Evolutionary conservation across 2,113 vertebrate species (phyloP).

Genomic region (Atherinomorus stipes): DNA sequence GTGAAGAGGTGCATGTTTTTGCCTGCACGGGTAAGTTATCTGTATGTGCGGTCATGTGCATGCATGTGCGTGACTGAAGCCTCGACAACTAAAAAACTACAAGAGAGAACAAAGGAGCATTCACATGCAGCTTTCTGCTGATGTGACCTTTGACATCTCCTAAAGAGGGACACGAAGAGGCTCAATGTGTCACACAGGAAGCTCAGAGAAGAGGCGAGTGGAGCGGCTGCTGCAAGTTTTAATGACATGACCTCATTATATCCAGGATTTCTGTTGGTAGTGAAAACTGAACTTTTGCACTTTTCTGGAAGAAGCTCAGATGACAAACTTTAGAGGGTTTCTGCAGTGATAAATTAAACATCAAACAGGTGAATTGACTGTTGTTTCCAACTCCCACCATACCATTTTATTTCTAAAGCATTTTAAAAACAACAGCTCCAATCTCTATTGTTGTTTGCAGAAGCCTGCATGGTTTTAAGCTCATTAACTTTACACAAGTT

Average conservation of each 20-base stretch:
- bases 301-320: too few relatives aligned
- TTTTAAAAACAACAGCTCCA: too few relatives aligned
- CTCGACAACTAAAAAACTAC: constrained; percentile 36
- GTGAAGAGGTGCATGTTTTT: neutral
- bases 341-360: too few relatives aligned
- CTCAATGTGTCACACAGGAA: constrained; percentile 12
- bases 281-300: too few relatives aligned
- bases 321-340: too few relatives aligned
- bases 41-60: constrained; percentile 28
- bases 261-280: too few relatives aligned
- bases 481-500: neutral
- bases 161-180: constrained; percentile 8
- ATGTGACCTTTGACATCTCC: constrained; percentile 56
- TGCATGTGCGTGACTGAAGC: constrained; percentile 51
- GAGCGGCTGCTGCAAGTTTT: neutral
- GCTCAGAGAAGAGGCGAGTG: neutral
- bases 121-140: constrained; percentile 46
- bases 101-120: constrained; percentile 57
- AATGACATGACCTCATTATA: neutral
- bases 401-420: too few relatives aligned
- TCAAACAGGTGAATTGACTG: too few relatives aligned
- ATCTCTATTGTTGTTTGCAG: neutral
- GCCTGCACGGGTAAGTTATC: neutral
- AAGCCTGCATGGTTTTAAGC: neutral
- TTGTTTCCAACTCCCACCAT: too few relatives aligned